These are phyloP conservation scores for Colinus virginianus DNA, from an alignment of 2,113 vertebrate genomes.

Conservation along the genomic window DNA sequence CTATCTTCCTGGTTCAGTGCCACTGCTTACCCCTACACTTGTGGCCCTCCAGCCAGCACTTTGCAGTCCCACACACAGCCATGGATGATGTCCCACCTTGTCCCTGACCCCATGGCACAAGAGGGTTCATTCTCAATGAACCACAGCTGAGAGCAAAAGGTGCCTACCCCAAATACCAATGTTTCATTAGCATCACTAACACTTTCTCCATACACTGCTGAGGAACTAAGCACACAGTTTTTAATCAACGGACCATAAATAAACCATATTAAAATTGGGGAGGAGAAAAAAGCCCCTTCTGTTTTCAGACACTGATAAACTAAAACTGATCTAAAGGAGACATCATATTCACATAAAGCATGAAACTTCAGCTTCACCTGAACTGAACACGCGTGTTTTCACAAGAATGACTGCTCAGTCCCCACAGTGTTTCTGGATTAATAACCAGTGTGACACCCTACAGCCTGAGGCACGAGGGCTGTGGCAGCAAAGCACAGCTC, in stretches of 20 bases:
- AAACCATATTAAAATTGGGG: background rate
- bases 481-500: slow-evolving; percentile 24
- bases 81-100: background rate
- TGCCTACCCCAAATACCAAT: background rate
- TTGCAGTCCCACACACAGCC: background rate
- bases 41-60: background rate
- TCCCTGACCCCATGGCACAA: slow-evolving; percentile 14
- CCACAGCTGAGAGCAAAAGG: slow-evolving; percentile 17
- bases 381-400: background rate
- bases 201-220: slow-evolving; percentile 62
- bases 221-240: slow-evolving; percentile 55
- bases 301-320: background rate
- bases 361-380: background rate
- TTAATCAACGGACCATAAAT: slow-evolving; percentile 22
- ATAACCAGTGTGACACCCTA: slow-evolving; percentile 6
- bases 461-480: slow-evolving; percentile 10
- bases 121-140: background rate
- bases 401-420: background rate
- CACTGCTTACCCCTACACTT: background rate
- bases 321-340: background rate
- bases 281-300: background rate
- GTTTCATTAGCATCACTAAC: slow-evolving; percentile 65
- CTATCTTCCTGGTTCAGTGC: background rate
- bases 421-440: slow-evolving; percentile 13
- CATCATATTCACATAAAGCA: background rate